These are phyloP conservation scores for Scolopax mira DNA, from an alignment of 2,113 vertebrate species.

Conservation along the genomic window DNA sequence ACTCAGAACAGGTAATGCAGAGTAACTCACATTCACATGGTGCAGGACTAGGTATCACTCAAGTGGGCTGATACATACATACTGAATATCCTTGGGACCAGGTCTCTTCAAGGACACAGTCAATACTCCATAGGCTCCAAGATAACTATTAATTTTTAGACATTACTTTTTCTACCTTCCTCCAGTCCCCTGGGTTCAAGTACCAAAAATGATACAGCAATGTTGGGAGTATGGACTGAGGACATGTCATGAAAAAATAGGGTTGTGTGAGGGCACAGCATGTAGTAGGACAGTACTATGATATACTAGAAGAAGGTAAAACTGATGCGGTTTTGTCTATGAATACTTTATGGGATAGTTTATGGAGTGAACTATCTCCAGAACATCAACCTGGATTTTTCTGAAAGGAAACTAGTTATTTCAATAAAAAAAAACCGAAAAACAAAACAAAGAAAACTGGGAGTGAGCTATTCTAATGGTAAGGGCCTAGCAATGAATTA, in stretches of 20 bases:
- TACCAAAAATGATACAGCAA: background rate
- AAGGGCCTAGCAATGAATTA: too few species aligned
- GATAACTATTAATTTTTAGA: background rate
- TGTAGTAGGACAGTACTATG: background rate
- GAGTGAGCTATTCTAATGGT: too few species aligned
- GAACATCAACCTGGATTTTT: background rate
- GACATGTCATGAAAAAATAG: background rate
- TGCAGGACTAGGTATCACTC: background rate
- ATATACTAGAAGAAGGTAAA: background rate
- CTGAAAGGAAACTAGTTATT: background rate
- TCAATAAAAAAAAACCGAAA: background rate
- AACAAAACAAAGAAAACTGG: too few species aligned
- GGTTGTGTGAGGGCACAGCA: background rate
- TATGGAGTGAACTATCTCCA: background rate
- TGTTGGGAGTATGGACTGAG: background rate
- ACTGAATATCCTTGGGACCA: background rate
- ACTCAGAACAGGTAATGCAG: background rate
- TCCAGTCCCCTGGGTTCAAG: background rate
- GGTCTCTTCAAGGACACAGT: background rate
- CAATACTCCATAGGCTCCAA: background rate
- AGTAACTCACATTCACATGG: background rate
- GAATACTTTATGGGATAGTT: background rate
- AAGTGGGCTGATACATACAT: background rate
- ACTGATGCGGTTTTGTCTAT: background rate
- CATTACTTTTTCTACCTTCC: background rate